Percentiles rank a stretch among this genome's conserved stretches.
These are phyloP conservation scores for Sebastes steindachneri DNA, from an alignment of 2,797 vertebrate species.

Conservation along the genomic window DNA sequence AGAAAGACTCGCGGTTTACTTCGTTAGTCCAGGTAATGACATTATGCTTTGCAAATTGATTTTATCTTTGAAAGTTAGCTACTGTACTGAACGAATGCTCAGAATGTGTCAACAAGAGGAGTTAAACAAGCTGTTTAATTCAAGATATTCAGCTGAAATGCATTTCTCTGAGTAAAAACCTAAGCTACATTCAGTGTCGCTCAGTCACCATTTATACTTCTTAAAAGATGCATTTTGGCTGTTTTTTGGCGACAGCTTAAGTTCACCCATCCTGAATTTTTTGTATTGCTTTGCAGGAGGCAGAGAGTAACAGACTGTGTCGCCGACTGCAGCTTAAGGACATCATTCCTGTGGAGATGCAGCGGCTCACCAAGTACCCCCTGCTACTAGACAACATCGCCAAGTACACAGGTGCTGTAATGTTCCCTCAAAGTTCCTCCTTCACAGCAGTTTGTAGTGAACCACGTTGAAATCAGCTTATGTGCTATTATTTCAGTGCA, in stretches of 20 bases:
- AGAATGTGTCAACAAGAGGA: neutral
- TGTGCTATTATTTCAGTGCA: neutral
- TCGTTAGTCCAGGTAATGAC: slow-evolving; percentile 91
- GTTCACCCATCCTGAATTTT: neutral
- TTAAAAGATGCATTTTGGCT: neutral
- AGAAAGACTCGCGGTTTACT: slow-evolving; percentile 95
- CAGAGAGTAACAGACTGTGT: slow-evolving; percentile 95
- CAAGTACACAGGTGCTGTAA: slow-evolving; percentile 91
- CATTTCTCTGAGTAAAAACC: neutral
- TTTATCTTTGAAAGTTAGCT: neutral
- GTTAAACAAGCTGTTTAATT: neutral
- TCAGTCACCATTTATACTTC: neutral
- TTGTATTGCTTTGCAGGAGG: slow-evolving; percentile 86
- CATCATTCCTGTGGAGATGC: slow-evolving; percentile 98
- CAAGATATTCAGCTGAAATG: neutral
- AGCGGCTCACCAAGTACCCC: slow-evolving; percentile 96
- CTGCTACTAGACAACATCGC: slow-evolving; percentile 96
- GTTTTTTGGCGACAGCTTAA: neutral
- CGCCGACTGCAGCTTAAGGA: slow-evolving; percentile 96
- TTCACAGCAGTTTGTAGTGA: neutral
- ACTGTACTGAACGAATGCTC: neutral
- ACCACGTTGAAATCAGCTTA: neutral
- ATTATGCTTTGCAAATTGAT: neutral
- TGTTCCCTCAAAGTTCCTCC: neutral
- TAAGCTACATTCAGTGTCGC: neutral